Evolutionary conservation across 2,888 invertebrate species (phyloP).

Genomic region (Agriopis leucophaearia): DNA sequence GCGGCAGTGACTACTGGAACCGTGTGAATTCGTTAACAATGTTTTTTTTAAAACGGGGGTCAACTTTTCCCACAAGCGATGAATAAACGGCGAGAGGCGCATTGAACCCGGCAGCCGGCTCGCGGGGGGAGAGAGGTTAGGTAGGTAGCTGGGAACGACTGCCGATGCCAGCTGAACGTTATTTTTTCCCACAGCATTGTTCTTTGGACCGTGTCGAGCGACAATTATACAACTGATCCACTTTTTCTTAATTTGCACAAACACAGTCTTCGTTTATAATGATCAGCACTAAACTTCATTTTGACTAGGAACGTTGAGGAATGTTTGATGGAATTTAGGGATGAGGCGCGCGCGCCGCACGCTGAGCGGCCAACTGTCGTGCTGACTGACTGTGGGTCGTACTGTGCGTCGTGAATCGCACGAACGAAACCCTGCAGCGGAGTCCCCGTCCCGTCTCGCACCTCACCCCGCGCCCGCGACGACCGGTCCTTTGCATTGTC

Average conservation of each 20-base stretch:
- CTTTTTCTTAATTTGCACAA: constrained; percentile 65
- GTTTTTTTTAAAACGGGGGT: constrained; percentile 82
- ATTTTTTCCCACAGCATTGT: constrained; percentile 88
- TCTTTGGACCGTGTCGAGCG: constrained; percentile 82
- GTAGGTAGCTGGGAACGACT: constrained; percentile 85
- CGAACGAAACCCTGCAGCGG: constrained; percentile 76
- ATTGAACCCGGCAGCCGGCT: constrained; percentile 84
- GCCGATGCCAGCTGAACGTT: constrained; percentile 87
- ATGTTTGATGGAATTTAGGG: constrained; percentile 62
- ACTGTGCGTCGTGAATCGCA: constrained; percentile 76
- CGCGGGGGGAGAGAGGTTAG: constrained; percentile 81
- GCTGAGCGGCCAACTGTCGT: constrained; percentile 78
- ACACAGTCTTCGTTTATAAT: constrained; percentile 54
- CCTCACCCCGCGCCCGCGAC: constrained; percentile 62
- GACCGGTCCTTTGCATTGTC: constrained; percentile 85
- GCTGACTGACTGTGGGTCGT: constrained; percentile 69
- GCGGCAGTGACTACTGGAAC: constrained; percentile 71
- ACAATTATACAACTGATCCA: constrained; percentile 66
- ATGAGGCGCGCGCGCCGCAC: constrained; percentile 81
- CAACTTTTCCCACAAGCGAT: constrained; percentile 87
- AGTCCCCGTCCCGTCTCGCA: constrained; percentile 67
- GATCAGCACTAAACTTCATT: constrained; percentile 66
- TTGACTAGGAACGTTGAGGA: constrained; percentile 72
- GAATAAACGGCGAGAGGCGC: constrained; percentile 86
- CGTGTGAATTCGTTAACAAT: constrained; percentile 86